Base-by-base conservation (phyloP, 2,113 vertebrate genomes). In the Daubentonia madagascariensis region DNA sequence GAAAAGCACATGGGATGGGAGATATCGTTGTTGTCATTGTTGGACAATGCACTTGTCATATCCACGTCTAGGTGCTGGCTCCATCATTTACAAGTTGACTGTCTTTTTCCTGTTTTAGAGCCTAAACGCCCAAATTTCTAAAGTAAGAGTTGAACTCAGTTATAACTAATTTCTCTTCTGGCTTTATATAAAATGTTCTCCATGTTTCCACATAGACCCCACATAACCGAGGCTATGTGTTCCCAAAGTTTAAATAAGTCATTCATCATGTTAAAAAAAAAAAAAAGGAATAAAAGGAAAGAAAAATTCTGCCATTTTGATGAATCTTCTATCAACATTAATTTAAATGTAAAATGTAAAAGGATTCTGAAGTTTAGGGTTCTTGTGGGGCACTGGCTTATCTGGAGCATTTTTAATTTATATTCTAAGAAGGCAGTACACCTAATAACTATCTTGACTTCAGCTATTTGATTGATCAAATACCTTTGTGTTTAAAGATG, bases 261-360 rank as follows among this genome's bases (percentile, higher is more conserved):
- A 50, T 94, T 93, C 75, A 72, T 86, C 70, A 70, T 65, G 25
- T 81, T 43, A 23, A 57, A 85, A 45, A 89, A 79, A 57, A 89
- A 80, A 2, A 48, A 76, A 90, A 73, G 32, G 5, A 13, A 70
- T 72, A 90, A 79, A 94, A 97, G 89, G 93, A 96, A 0, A 91
- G 94, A 98, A 96, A 98, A 98, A 85, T 93, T 89, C 91, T 98
- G 93, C 97, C 98, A 98, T 97, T 98, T 98, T 97, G 96, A 98
- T 98, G 96, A 98, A 96, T 97, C 97, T 98, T 97, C 98, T 97
- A 98, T 96, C 98, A 98, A 98, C 93, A 97, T 98, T 98, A 98
- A 98, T 98, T 98, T 98, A 98, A 98, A 98, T 98, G 97, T 97
- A 98, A 98, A 99, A 98, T 98, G 98, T 97, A 85, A 98, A 98